Evolutionary conservation across 2,797 vertebrate species (phyloP), one percentile per base, ranked within the genome.

Genomic region (Euthynnus affinis): DNA sequence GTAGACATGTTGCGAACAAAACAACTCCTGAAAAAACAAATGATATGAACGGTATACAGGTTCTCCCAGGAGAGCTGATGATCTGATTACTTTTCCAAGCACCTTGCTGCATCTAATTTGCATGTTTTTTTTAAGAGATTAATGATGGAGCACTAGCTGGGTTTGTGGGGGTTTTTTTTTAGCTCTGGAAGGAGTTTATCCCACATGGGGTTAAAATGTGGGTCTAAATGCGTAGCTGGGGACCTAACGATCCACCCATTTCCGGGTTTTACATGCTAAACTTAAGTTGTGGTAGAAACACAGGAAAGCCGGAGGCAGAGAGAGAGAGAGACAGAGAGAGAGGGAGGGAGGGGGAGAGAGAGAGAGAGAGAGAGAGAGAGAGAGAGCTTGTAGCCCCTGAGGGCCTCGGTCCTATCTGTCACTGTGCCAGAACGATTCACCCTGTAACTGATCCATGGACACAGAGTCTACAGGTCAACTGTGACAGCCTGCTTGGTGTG

Each of bases 361-460:
- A 1, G 27, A 27, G 27, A 2, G 27, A 4, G 27, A 29, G 27
- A 29, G 27, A 29, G 27, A 46, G 25, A 17, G 74, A 57, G 57
- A 27, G 48, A 18, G 34, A 53, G 86, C 75, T 72, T 87, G 87
- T 88, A 37, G 73, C 63, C 87, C 88, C 81, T 0, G 40, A 83
- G 89, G 88, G 81, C 76, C 61, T 68, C 49, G 1, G 61, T 87
- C 76, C 81, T 85, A 72, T 90, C 91, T 91, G 87, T 90, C 92
- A 91, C 79, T 64, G 81, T 64, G 86, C 75, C 89, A 77, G 65
- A 86, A 52, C 57, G 9, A 83, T 81, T 87, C 44, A 46, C 87
- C 87, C 89, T 83, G 89, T 86, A 90, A 89, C 82, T 86, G 89
- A 91, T 91, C 87, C 85, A 25, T 83, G 88, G 87, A 87, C 87